Evolutionary conservation across 2,113 vertebrate genomes (phyloP), one percentile per base, ranked within the genome.

Genomic region (Rhizomys pruinosus): DNA sequence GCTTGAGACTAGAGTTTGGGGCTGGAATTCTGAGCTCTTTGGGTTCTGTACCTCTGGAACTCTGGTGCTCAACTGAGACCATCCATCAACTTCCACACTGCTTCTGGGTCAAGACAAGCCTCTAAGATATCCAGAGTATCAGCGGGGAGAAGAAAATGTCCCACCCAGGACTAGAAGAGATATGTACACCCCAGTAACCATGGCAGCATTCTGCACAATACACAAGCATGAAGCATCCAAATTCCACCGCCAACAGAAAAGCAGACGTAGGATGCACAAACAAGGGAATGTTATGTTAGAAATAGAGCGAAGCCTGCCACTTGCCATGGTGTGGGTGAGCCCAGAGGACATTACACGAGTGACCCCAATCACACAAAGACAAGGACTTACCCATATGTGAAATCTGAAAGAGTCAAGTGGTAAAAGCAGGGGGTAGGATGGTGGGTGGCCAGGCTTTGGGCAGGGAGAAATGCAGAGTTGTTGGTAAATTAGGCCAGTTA

Each of bases 41-140:
- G 59, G 37, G 2, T 3, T 73, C 12, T 52, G 4, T 1, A 9
- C 2, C 63, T 81, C 11, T 16, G 57, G 59, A 89, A 37, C 0
- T 0, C 8, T 47, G 15, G 19, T 16, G 4, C 10, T n/a, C 32
- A 11, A 22, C 11, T 2, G 1, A 7, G 72, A 64, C 2, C 0
- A 6, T 3, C 34, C 16, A 69, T 85, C 22, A n/a, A 42, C 17
- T 55, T 87, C 39, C n/a, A 34, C 2, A 61, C 37, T 77, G n/a
- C 16, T 37, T 52, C 34, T 11, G 1, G 5, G 11, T 34, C 37
- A 15, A 80, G 22, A 15, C 23, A 52, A 37, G 16, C 16, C 20
- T 17, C 19, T 37, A 27, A 61, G 37, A n/a, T 4, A n/a, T 42
- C 23, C 5, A 80, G 44, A 42, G 27, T 17, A 69, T 81, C 69